Percentiles rank a stretch among this genome's conserved stretches.
These are phyloP conservation scores for Heteromurus nitidus DNA, from an alignment of 2,888 invertebrate genomes.

Conservation along the genomic window DNA sequence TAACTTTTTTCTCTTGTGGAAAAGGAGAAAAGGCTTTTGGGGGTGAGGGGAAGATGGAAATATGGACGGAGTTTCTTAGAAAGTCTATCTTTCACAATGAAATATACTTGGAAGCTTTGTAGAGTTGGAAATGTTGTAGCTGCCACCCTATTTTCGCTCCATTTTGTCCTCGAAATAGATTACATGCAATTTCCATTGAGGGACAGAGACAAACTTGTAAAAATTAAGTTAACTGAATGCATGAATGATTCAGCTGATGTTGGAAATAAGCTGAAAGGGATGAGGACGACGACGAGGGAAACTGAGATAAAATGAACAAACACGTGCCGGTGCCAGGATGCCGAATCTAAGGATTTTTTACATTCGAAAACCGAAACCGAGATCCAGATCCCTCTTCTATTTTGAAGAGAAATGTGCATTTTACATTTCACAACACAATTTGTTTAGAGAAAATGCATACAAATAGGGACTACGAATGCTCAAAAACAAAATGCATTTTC, in stretches of 20 bases:
- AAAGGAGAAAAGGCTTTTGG: slow-evolving; percentile 11
- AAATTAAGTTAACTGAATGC: slow-evolving; percentile 51
- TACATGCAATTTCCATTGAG: slow-evolving; percentile 52
- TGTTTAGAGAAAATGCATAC: background rate
- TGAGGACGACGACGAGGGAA: background rate
- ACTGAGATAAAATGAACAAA: background rate
- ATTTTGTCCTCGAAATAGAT: slow-evolving; percentile 43
- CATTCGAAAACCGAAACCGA: too few relatives aligned
- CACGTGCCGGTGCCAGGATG: too few relatives aligned
- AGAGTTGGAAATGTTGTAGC: too few relatives aligned
- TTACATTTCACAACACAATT: slow-evolving; percentile 2
- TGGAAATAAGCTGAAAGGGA: background rate
- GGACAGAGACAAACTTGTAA: slow-evolving; percentile 31
- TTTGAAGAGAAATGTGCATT: too few relatives aligned
- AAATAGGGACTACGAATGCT: too few relatives aligned
- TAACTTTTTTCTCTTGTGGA: background rate
- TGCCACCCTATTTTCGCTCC: slow-evolving; percentile 52
- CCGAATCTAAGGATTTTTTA: too few relatives aligned
- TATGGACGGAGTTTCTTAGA: slow-evolving; percentile 6
- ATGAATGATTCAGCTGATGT: slow-evolving; percentile 36
- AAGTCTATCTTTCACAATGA: too few relatives aligned
- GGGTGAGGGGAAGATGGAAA: slow-evolving; percentile 17
- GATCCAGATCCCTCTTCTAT: too few relatives aligned
- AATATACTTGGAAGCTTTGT: too few relatives aligned
- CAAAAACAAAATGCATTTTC: background rate